These are phyloP conservation scores for Drosophila quinaria DNA, from an alignment of 2,888 invertebrate species.

Conservation along the genomic window DNA sequence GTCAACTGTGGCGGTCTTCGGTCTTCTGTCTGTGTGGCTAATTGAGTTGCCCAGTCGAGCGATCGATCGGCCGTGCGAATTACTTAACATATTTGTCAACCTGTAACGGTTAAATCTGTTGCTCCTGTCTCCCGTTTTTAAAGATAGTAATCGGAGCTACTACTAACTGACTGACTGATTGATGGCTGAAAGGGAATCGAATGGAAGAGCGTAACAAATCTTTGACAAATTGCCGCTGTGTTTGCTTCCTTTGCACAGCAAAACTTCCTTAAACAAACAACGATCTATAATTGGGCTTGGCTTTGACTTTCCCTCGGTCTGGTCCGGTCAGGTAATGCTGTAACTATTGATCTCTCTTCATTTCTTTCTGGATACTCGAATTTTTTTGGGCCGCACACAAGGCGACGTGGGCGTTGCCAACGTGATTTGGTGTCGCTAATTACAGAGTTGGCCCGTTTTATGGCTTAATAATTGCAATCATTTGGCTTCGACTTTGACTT, in stretches of 20 bases:
- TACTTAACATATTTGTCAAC: conserved; percentile 79
- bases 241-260: conserved; percentile 41
- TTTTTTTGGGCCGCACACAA: conserved; percentile 61
- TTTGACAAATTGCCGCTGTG: conserved; percentile 68
- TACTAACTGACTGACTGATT: too few species aligned
- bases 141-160: conserved; percentile 66
- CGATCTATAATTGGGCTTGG: conserved; percentile 37
- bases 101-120: conserved; percentile 72
- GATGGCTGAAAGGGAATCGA: conserved; percentile 41
- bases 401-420: conserved; percentile 61
- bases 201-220: conserved; percentile 66
- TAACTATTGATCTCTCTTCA: conserved; percentile 32
- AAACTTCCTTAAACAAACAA: conserved; percentile 73
- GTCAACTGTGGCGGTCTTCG: conserved; percentile 69
- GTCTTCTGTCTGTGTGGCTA: conserved; percentile 69
- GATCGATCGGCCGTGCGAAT: conserved; percentile 75
- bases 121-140: conserved; percentile 36
- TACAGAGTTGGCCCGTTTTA: conserved; percentile 79
- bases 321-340: conserved; percentile 32
- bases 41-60: conserved; percentile 75
- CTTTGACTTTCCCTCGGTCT: conserved; percentile 37
- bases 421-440: conserved; percentile 84
- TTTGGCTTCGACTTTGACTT: conserved; percentile 38
- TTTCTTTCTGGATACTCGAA: not conserved
- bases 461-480: conserved; percentile 78